Conservation (phyloP, 2,888 invertebrate species). For the Heliconius sara region DNA sequence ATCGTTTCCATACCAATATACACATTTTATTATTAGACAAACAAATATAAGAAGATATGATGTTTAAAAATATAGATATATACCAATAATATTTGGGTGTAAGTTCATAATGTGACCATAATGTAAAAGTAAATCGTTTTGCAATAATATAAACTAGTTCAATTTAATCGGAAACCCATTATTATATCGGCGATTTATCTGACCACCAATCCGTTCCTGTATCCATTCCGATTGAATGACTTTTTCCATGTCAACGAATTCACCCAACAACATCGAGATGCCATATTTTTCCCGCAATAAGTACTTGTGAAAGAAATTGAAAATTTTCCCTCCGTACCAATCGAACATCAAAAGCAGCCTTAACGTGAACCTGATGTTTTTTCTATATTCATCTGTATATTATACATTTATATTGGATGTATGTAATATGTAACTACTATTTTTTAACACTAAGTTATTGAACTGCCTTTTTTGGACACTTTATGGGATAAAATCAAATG, state of each 20-base stretch:
- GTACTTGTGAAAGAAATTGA: slow-evolving; percentile 37
- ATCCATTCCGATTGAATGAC: slow-evolving; percentile 69
- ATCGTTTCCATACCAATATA: slow-evolving; percentile 1
- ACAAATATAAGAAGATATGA: background rate
- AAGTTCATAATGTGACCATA: background rate
- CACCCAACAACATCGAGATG: slow-evolving; percentile 64
- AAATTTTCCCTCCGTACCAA: slow-evolving; percentile 16
- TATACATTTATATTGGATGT: background rate
- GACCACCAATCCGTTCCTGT: slow-evolving; percentile 65
- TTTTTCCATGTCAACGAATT: slow-evolving; percentile 73
- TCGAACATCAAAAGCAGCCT: slow-evolving; percentile 3
- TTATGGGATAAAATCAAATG: background rate
- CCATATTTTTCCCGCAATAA: slow-evolving; percentile 54
- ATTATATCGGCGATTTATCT: slow-evolving; percentile 62
- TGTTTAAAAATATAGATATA: background rate
- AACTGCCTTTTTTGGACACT: too few relatives aligned
- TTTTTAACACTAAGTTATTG: too few relatives aligned
- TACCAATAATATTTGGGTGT: background rate
- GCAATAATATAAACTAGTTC: slow-evolving; percentile 38
- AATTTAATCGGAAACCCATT: slow-evolving; percentile 48
- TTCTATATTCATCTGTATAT: background rate
- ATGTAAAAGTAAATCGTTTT: slow-evolving; percentile 16
- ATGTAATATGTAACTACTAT: too few relatives aligned
- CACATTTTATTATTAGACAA: background rate
- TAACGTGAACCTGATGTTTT: background rate